Conservation (phyloP, 2,113 vertebrate genomes). For the Colaptes auratus region DNA sequence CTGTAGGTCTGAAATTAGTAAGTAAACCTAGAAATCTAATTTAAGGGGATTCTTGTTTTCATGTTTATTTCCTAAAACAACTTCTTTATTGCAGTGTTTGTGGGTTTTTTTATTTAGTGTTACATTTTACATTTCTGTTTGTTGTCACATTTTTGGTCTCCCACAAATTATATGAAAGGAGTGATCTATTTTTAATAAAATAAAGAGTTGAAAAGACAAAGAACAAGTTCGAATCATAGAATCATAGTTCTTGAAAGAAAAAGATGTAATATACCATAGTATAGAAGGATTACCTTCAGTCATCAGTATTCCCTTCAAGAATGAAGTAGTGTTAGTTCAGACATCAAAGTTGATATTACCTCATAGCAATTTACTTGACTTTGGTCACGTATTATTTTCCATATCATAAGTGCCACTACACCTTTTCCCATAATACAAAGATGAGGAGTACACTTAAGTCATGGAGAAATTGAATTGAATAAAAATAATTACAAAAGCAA, state of each 20-base stretch:
- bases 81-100: not conserved
- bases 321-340: not conserved
- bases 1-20: not conserved
- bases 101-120: not conserved
- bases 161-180: not conserved
- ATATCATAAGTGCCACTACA: not conserved
- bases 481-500: not conserved
- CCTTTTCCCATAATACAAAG: not conserved
- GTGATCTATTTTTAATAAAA: not conserved
- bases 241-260: not conserved
- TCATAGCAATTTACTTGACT: not conserved
- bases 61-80: not conserved
- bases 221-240: not conserved
- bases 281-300: not conserved
- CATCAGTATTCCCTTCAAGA: not conserved
- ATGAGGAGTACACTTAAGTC: not conserved
- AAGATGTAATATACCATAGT: not conserved
- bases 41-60: not conserved
- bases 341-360: not conserved
- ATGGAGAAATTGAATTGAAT: not conserved
- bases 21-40: not conserved
- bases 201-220: not conserved
- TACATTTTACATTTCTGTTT: not conserved
- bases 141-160: not conserved
- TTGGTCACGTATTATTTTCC: not conserved